A percentile compares a stretch with the other conserved stretches of the same genome.
Evolutionary conservation across 2,888 invertebrate species (phyloP).

Genomic region (Chaetogeoica ovagalla): DNA sequence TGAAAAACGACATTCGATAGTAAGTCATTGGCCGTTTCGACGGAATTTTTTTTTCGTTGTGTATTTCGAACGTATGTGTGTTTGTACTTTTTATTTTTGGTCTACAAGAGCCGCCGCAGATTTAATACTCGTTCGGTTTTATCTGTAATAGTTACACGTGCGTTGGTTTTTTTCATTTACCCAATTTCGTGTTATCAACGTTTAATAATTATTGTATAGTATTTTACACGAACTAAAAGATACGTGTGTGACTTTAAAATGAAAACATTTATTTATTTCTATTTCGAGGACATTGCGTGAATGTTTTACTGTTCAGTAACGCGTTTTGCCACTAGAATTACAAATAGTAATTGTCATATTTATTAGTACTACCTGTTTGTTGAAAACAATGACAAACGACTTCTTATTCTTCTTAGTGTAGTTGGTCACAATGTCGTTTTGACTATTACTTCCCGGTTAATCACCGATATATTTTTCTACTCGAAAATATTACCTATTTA

Average conservation of each 20-base stretch:
- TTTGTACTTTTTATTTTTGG: too few species aligned
- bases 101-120: too few species aligned
- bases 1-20: too few species aligned
- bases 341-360: background rate
- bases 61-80: too few species aligned
- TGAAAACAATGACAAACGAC: conserved; percentile 19
- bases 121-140: background rate
- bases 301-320: conserved; percentile 2
- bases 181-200: background rate
- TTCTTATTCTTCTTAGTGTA: conserved; percentile 16
- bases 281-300: conserved; percentile 7
- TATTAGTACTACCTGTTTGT: background rate
- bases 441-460: conserved; percentile 7
- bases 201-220: background rate
- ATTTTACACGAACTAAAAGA: conserved; percentile 3
- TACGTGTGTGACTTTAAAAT: conserved; percentile 1
- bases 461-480: background rate
- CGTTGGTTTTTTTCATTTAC: background rate
- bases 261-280: background rate
- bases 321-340: background rate
- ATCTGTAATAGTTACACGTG: background rate
- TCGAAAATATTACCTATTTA: too few species aligned
- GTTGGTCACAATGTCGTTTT: conserved; percentile 19
- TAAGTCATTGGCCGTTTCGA: too few species aligned
- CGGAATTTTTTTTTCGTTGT: too few species aligned